Conservation (phyloP, 2,888 invertebrate species). For the Arge pagana region DNA sequence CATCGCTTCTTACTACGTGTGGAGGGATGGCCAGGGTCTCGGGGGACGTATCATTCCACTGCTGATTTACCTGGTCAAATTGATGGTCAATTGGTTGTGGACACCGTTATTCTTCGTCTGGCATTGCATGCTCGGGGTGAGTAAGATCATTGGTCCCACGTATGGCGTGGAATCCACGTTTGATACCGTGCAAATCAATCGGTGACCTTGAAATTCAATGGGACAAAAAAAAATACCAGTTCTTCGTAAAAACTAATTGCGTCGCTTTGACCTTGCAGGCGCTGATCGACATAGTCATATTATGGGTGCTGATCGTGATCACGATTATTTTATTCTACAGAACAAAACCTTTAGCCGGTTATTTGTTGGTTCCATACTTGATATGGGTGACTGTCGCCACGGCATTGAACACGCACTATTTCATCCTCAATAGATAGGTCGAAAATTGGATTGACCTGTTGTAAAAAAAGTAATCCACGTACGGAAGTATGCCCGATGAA, state of each 20-base stretch:
- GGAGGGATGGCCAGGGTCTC: constrained; percentile 6
- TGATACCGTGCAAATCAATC: too few relatives aligned
- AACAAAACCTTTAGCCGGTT: neutral
- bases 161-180: too few relatives aligned
- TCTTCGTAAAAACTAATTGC: too few relatives aligned
- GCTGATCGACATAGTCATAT: neutral
- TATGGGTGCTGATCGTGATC: constrained; percentile 5
- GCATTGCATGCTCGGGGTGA: constrained; percentile 2
- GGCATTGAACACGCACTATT: constrained; percentile 7
- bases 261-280: neutral
- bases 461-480: neutral
- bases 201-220: too few relatives aligned
- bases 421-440: neutral
- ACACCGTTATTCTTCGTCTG: constrained; percentile 6
- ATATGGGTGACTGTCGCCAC: constrained; percentile 4
- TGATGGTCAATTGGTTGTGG: constrained; percentile 13
- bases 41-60: neutral
- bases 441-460: neutral
- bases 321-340: constrained; percentile 8
- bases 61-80: neutral
- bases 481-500: neutral
- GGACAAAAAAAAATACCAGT: too few relatives aligned
- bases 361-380: neutral
- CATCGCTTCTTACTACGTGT: constrained; percentile 10
- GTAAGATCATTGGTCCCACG: neutral